Evolutionary conservation across 1,140 invertebrate genomes (phyloP), one percentile per base, ranked within the genome.

Genomic region (Drosophila kohkoa): DNA sequence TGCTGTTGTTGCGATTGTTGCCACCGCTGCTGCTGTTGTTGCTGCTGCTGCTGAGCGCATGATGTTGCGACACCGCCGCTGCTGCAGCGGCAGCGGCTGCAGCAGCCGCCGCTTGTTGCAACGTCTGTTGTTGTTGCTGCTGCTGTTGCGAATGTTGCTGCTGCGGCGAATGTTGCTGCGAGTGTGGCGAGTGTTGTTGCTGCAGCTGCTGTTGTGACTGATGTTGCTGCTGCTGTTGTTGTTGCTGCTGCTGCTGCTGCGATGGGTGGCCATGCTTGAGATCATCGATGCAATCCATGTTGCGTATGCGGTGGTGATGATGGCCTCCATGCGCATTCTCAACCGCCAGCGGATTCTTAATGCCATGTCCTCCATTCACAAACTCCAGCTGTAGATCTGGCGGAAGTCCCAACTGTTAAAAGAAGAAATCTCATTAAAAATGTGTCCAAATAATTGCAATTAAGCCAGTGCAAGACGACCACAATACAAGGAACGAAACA

Each of bases 331-430:
- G 90, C 25, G 92, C 93, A 54, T 93, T 93, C 91, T 96, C 96
- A 74, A 95, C 95, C 10, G 98, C 96, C 75, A 99, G 93, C 1
- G 99, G 99, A 93, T 99, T 99, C 92, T 99, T 99, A 52, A 99
- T 98, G 35, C 99, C 99, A 92, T 99, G 99, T 5, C 99, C 99
- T 10, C 99, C 99, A 92, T 99, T 99, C 1, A 99, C 98, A 91
- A 99, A 98, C 93, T 99, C 99, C 59, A 99, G 93, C 55, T 97
- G 96, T 11, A 97, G 95, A 91, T 98, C 97, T 52, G 96, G 95
- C 7, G 97, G 97, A 32, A 98, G 93, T 71, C 97, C 97, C 93
- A 98, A 93, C 97, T 98, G 93, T 77, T 85, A 3, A 5, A 43
- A 13, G 2, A 2, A 43, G 5, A 43, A 5, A 43, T 35, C 35